A percentile compares a stretch with the other conserved stretches of the same genome.
phyloP scores from a whole-genome alignment of 2,888 invertebrate species.

The Exephanes ischioxanthus region DNA sequence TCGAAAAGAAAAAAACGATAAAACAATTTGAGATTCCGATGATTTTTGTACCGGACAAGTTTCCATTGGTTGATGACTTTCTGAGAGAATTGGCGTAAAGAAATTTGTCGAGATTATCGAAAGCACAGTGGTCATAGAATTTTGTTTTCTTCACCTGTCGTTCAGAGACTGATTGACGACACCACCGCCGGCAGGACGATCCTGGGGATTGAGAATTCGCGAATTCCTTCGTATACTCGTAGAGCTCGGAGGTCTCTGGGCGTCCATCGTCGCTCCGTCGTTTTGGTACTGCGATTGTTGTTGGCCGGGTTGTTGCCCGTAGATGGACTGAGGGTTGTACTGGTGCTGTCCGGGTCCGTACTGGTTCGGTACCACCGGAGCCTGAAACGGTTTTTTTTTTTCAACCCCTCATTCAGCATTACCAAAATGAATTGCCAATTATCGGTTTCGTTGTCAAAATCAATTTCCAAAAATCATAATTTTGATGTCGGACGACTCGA shows the following conservation, averaged over 20 bases:
- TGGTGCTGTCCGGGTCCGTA: slow-evolving; percentile 80
- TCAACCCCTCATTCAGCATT: neutral
- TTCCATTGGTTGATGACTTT: no score
- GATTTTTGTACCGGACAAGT: no score
- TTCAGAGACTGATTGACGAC: slow-evolving; percentile 81
- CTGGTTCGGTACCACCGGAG: slow-evolving; percentile 77
- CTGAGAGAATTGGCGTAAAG: no score
- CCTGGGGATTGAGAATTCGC: slow-evolving; percentile 81
- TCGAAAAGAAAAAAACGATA: no score
- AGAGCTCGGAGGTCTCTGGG: slow-evolving; percentile 77
- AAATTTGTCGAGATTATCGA: no score
- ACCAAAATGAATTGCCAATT: neutral
- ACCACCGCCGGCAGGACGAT: slow-evolving; percentile 77
- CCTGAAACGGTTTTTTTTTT: slow-evolving; percentile 43
- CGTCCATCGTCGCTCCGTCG: slow-evolving; percentile 75
- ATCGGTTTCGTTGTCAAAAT: neutral
- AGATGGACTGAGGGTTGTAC: slow-evolving; percentile 76
- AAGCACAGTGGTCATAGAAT: neutral
- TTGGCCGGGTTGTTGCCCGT: slow-evolving; percentile 77
- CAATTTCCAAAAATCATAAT: neutral
- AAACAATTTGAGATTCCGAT: no score
- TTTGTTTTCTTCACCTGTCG: slow-evolving; percentile 77
- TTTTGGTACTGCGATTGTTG: slow-evolving; percentile 78
- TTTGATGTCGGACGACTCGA: neutral
- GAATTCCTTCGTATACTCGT: slow-evolving; percentile 84